Conservation (phyloP, 2,888 invertebrate genomes). For the Habroteleia sp. region DNA sequence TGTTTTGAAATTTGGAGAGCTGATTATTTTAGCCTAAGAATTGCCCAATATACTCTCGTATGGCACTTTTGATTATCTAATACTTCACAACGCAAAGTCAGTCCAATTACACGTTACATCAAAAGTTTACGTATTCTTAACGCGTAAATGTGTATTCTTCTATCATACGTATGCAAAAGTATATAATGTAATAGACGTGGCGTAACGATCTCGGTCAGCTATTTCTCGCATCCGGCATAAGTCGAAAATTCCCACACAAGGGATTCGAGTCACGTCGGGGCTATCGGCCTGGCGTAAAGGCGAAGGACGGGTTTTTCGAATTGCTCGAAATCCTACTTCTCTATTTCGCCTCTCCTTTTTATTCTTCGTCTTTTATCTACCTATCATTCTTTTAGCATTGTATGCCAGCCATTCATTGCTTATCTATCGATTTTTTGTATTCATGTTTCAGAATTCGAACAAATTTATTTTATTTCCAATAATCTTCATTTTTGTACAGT, state of each 20-base stretch:
- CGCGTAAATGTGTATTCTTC: conserved; percentile 38
- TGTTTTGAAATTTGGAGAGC: too few relatives aligned
- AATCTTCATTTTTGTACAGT: too few relatives aligned
- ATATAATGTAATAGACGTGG: conserved; percentile 57
- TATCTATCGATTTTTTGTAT: too few relatives aligned
- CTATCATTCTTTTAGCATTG: too few relatives aligned
- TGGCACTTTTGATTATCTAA: conserved; percentile 9
- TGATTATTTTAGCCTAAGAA: too few relatives aligned
- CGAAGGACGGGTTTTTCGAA: conserved; percentile 69
- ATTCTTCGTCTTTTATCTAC: conserved; percentile 5
- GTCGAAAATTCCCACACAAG: conserved; percentile 65
- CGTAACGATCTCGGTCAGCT: conserved; percentile 63
- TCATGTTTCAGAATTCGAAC: too few relatives aligned
- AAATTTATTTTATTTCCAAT: too few relatives aligned
- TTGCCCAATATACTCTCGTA: too few relatives aligned
- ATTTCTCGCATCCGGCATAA: conserved; percentile 60
- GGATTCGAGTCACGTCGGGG: conserved; percentile 66
- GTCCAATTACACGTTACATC: conserved; percentile 22
- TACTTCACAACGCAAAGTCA: conserved; percentile 4
- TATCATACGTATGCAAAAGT: conserved; percentile 31
- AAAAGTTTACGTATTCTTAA: conserved; percentile 60
- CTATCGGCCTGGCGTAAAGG: conserved; percentile 44
- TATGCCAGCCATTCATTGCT: too few relatives aligned
- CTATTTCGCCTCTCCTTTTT: conserved; percentile 30
- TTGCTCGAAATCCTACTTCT: conserved; percentile 67